These are phyloP conservation scores for Ormia ochracea DNA, from an alignment of 2,888 invertebrate genomes.

Conservation along the genomic window DNA sequence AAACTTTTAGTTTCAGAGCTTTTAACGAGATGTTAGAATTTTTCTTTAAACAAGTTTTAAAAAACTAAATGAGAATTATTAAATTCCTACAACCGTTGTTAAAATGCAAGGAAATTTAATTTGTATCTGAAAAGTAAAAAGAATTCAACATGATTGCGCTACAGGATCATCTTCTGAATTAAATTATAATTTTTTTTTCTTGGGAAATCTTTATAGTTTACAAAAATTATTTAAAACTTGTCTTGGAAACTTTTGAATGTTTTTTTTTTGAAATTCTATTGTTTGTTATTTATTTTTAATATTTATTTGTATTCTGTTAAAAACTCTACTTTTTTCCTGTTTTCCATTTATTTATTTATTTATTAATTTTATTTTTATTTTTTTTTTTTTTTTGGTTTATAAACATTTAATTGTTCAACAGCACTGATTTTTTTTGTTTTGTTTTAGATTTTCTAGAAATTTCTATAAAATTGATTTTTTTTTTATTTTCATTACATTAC, in stretches of 20 bases:
- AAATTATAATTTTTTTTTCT: too few relatives aligned
- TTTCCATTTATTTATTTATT: conserved; percentile 30
- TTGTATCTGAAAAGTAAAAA: not conserved
- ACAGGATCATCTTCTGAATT: too few relatives aligned
- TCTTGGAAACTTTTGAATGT: not conserved
- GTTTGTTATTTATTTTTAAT: conserved; percentile 13
- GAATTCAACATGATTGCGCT: too few relatives aligned
- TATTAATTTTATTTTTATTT: conserved; percentile 19
- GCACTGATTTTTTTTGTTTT: conserved; percentile 54
- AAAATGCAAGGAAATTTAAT: not conserved
- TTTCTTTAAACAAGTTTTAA: not conserved
- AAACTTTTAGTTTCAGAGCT: not conserved
- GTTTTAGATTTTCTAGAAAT: conserved; percentile 59
- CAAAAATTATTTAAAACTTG: not conserved
- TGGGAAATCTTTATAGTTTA: too few relatives aligned
- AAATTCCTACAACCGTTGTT: not conserved
- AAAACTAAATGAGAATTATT: not conserved
- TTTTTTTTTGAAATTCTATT: conserved; percentile 10
- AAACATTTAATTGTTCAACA: conserved; percentile 61
- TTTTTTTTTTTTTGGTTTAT: conserved; percentile 36
- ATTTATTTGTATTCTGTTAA: conserved; percentile 14
- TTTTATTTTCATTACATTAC: conserved; percentile 37
- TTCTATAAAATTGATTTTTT: conserved; percentile 58
- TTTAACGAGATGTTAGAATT: not conserved
- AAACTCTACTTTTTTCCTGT: conserved; percentile 46